Conservation (phyloP, 2,797 vertebrate species). For the Alectoris magna region DNA sequence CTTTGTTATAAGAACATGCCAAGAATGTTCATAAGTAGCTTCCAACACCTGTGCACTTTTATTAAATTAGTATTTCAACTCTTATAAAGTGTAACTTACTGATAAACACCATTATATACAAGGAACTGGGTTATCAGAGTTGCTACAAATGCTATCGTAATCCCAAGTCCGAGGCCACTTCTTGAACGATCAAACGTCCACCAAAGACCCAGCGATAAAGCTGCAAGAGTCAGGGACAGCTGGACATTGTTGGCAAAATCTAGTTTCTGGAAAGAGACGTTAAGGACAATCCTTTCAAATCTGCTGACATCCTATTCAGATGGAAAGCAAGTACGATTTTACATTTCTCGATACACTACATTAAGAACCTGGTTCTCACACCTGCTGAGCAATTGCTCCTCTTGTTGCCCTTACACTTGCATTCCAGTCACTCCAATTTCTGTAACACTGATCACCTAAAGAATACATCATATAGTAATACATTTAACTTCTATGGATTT, state of each 20-base stretch:
- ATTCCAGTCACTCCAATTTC: neutral
- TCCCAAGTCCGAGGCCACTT: slow-evolving; percentile 96
- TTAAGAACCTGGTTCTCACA: neutral
- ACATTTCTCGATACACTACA: neutral
- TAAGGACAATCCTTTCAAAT: slow-evolving; percentile 80
- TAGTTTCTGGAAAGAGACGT: slow-evolving; percentile 88
- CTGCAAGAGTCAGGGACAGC: slow-evolving; percentile 94
- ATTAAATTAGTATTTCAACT: too few species aligned
- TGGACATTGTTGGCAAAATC: slow-evolving; percentile 97
- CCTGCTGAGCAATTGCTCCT: neutral
- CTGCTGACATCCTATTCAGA: neutral
- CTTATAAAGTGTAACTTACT: slow-evolving; percentile 80
- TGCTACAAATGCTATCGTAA: slow-evolving; percentile 95
- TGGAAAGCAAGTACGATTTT: neutral
- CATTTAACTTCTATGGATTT: neutral
- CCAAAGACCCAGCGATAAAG: slow-evolving; percentile 96
- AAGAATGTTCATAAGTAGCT: neutral
- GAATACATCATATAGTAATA: neutral
- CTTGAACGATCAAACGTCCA: slow-evolving; percentile 98
- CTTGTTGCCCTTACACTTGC: neutral
- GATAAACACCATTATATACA: slow-evolving; percentile 98
- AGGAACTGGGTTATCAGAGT: slow-evolving; percentile 95
- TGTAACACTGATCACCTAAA: neutral
- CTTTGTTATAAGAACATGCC: neutral
- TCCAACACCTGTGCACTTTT: neutral